Conservation (phyloP, 2,113 vertebrate species). For the Paratilapia polleni region DNA sequence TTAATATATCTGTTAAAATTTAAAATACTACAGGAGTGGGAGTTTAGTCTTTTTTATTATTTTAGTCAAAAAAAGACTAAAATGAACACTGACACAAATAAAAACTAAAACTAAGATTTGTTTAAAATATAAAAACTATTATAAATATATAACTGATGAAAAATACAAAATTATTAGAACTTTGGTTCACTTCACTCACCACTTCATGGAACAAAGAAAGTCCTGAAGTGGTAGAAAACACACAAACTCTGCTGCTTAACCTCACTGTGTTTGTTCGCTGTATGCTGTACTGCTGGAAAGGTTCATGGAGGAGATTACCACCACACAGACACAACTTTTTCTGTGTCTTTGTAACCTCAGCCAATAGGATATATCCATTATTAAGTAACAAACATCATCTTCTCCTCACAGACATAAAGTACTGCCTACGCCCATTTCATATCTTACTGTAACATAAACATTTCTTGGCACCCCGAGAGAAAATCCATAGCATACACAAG, state of each 20-base stretch:
- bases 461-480: background rate
- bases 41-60: too few relatives aligned
- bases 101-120: too few relatives aligned
- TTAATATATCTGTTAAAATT: too few relatives aligned
- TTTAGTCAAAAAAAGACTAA: too few relatives aligned
- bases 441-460: background rate
- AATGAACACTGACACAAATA: too few relatives aligned
- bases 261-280: background rate
- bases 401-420: background rate
- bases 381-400: background rate
- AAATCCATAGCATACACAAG: background rate
- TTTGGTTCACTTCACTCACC: background rate
- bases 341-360: background rate
- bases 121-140: background rate
- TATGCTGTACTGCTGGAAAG: background rate
- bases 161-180: background rate
- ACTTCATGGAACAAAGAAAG: background rate
- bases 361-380: background rate
- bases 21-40: too few relatives aligned
- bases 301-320: too few relatives aligned
- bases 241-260: background rate
- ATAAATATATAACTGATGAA: background rate
- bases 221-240: too few relatives aligned
- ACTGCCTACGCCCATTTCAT: accelerated
- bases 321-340: background rate